phyloP scores from a whole-genome alignment of 2,113 vertebrate species.

The Alligator mississippiensis region DNA sequence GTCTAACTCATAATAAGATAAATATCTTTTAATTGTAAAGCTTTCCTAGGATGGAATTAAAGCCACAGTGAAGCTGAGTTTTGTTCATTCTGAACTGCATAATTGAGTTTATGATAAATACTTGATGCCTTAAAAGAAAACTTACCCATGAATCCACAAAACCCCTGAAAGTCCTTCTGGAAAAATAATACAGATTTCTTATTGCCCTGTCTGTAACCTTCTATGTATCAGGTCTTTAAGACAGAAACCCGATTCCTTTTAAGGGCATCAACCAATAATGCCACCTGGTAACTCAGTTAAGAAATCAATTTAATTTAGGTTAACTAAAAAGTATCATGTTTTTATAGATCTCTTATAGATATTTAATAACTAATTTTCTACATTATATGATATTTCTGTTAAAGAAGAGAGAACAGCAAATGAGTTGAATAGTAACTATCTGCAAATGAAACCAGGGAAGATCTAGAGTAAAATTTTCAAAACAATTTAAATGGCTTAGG shows the following conservation, averaged over 20 bases:
- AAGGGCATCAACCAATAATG: background rate
- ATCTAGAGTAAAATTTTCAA: background rate
- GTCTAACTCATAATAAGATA: background rate
- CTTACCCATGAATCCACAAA: background rate
- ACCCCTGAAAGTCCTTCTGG: background rate
- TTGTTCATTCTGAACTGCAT: background rate
- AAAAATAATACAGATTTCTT: background rate
- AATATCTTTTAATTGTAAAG: background rate
- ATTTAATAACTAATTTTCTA: conserved; percentile 17
- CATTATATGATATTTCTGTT: conserved; percentile 20
- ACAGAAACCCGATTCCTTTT: background rate
- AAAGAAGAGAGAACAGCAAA: background rate
- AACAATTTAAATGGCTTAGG: background rate
- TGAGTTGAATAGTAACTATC: background rate
- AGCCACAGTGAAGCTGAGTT: background rate
- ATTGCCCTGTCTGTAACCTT: background rate
- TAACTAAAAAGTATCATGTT: background rate
- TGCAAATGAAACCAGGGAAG: background rate
- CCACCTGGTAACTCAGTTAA: background rate
- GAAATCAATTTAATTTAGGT: conserved; percentile 4
- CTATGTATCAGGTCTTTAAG: background rate
- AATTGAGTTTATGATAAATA: background rate
- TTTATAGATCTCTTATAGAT: background rate
- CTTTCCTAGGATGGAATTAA: background rate
- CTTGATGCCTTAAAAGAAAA: background rate